Evolutionary conservation across 2,888 invertebrate species (phyloP), one percentile per base, ranked within the genome.

Genomic region (Mythimna pallens): DNA sequence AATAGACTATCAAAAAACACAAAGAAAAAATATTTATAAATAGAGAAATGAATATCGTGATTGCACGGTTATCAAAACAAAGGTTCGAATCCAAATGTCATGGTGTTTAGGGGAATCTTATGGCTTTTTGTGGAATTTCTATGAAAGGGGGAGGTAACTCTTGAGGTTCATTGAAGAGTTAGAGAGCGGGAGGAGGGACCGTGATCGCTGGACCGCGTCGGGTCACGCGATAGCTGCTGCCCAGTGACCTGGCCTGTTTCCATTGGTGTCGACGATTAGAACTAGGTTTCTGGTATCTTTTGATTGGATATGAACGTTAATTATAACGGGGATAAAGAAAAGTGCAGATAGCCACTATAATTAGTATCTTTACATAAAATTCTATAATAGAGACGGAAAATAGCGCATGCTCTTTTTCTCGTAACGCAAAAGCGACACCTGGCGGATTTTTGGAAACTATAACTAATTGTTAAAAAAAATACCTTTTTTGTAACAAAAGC

Each of bases 191-290:
- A 76, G 79, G 86, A 87, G 89, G 74, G 54, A 50, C 85, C 92
- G 93, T 91, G 93, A 90, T 89, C 89, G 89, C 85, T 86, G 90
- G 87, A 88, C 89, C 89, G 89, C 87, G 82, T 80, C 90, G 88
- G 93, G 94, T 95, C 96, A 96, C 96, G 96, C 93, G 89, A 70
- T 67, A 52, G 88, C 90, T 87, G 85, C 87, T 86, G 91, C 89
- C 83, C 86, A 87, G 66, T 82, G 88, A 89, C 86, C 89, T 79
- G 85, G 58, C 62, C 55, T 73, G 88, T 89, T 80, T 88, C 91
- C 93, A 90, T 82, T 92, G 85, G 40, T 78, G 62, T 68, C 86
- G 83, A 87, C 79, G 73, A 59, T 61, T 12, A 22, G 17, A n/a
- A 8, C 12, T 2, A 8, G 25, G 57, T 58, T 43, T 8, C 25